These are phyloP conservation scores for Apaloderma vittatum DNA, from an alignment of 2,113 vertebrate species.

Conservation along the genomic window DNA sequence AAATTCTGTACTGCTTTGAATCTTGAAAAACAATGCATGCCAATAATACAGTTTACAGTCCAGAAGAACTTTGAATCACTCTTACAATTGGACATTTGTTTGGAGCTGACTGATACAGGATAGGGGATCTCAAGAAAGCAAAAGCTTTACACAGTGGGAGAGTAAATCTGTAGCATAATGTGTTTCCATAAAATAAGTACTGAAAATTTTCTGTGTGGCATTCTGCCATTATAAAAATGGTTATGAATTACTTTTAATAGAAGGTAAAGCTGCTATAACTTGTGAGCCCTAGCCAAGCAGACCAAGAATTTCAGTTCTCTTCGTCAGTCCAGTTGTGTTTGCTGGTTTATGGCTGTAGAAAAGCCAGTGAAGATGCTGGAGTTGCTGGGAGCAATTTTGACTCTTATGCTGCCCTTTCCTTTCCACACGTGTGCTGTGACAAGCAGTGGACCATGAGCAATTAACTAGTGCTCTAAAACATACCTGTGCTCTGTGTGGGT, in stretches of 20 bases:
- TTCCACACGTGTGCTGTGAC: not conserved
- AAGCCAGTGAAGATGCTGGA: not conserved
- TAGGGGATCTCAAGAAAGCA: not conserved
- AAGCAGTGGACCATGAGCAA: not conserved
- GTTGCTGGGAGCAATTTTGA: not conserved
- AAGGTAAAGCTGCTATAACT: not conserved
- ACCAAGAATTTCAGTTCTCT: not conserved
- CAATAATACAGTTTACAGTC: not conserved
- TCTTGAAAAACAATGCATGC: not conserved
- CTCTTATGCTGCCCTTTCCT: not conserved
- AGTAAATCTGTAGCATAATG: not conserved
- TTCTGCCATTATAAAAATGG: not conserved
- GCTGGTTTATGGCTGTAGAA: not conserved
- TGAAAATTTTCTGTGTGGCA: not conserved
- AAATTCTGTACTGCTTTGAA: not conserved
- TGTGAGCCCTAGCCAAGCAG: not conserved
- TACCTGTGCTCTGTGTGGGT: not conserved
- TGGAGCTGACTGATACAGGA: not conserved
- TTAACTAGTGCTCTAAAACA: not conserved
- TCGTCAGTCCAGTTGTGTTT: not conserved
- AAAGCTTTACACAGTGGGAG: not conserved
- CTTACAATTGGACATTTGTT: not conserved
- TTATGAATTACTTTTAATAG: not conserved
- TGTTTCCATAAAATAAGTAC: not conserved
- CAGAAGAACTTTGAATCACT: not conserved